Base-by-base conservation (phyloP, 2,797 vertebrate genomes). In the Acanthurus tractus region DNA sequence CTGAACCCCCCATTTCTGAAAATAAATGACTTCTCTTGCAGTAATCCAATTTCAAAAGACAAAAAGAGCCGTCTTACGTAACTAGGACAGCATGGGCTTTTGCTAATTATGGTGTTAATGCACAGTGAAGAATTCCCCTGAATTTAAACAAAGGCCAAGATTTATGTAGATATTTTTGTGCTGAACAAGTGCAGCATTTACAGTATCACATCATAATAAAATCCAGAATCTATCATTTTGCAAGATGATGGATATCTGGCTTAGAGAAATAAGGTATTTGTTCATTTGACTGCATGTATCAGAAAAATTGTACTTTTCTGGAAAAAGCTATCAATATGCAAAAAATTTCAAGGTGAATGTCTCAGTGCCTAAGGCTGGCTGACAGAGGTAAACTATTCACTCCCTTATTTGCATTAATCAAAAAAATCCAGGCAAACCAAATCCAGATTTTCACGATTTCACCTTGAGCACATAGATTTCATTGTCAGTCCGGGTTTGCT, bases 31-130 rank as follows among this genome's bases (percentile, higher is more conserved):
- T 86, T 70, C 74, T 89, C 79, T 79, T 83, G 79, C 63, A 52
- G 66, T 89, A 90, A 93, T 93, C 90, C 83, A 87, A 91, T 92
- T 93, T 90, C 76, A 88, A 85, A 86, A 90, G 88, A 92, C 87
- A 91, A 91, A 93, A 91, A 88, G 71, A 80, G 73, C 34, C 12
- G 13, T 88, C 85, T 92, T 91, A 89, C 59, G 49, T 92, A 93
- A 92, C 90, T 87, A 78, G 91, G 89, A 84, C 89, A 86, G 84
- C 81, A 61, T 63, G 12, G 82, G 85, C 83, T 88, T 88, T 79
- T 71, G 72, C 85, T 92, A 90, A 92, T 94, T 90, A 92, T 76
- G 74, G 83, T 68, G 77, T 82, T 78, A 84, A 87, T 83, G 76
- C 83, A 72, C 46, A 57, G 58, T 38, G 79, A 85, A 85, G 78